These are phyloP conservation scores for Meloidogyne exigua DNA, from an alignment of 1,140 invertebrate species.

Conservation along the genomic window DNA sequence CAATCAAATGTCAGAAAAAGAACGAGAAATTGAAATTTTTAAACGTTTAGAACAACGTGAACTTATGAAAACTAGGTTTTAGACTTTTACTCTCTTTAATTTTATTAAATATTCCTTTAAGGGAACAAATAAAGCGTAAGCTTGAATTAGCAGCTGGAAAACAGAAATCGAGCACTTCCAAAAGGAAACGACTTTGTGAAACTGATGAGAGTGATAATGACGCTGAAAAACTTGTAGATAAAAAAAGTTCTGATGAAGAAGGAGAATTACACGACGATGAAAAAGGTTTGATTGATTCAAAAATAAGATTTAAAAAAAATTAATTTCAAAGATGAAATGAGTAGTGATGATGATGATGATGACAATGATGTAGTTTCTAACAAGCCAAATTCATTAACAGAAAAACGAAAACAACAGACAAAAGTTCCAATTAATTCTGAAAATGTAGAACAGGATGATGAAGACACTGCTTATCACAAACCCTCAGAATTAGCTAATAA, in stretches of 20 bases:
- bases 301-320: neutral
- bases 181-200: constrained; percentile 20
- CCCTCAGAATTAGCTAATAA: constrained; percentile 56
- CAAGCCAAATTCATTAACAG: neutral
- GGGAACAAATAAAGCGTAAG: constrained; percentile 37
- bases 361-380: neutral
- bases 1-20: constrained; percentile 41
- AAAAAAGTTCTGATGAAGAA: constrained; percentile 25
- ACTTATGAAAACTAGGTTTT: constrained; percentile 38
- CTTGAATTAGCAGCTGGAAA: constrained; percentile 31
- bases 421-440: constrained; percentile 9
- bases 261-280: constrained; percentile 23
- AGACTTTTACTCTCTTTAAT: too few relatives aligned
- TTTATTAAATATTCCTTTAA: constrained; percentile 6
- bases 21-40: constrained; percentile 42
- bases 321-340: neutral
- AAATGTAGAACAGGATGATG: constrained; percentile 31
- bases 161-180: neutral
- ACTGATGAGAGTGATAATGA: constrained; percentile 8
- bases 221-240: neutral
- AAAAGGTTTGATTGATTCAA: neutral
- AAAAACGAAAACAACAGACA: neutral
- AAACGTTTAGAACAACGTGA: constrained; percentile 37
- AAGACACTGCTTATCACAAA: constrained; percentile 53
- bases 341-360: constrained; percentile 5